Evolutionary conservation across 1,140 invertebrate species (phyloP), one percentile per base, ranked within the genome.

Genomic region (Microplitis mediator): DNA sequence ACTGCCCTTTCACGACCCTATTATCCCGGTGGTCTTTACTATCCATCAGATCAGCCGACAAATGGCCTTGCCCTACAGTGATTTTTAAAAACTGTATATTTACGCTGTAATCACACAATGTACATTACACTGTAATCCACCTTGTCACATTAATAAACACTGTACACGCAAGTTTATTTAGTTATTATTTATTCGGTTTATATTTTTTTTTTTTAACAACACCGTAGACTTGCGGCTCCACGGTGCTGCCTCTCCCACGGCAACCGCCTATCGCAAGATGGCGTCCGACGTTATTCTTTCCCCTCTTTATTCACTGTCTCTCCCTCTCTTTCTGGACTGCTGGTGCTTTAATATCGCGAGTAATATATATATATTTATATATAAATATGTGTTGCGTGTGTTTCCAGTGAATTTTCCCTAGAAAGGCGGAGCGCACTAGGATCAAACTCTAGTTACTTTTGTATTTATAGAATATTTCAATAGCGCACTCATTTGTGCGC

Each of bases 221-320:
- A 61, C 45, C 50, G 67, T 45, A 54, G 23, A 69, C 50, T 23
- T 51, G 68, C 54, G 35, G 62, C 70, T 72, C 63, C 52, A 72
- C 71, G 71, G 65, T 73, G 45, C 39, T 31, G 56, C 51, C 61
- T 32, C 60, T 9, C 36, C 66, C 67, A 71, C 74, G 74, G 77
- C 78, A 81, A 80, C 79, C 80, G 81, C 80, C 79, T 82, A 78
- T 82, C 77, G 76, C 79, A 83, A 83, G 78, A 83, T 81, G 80
- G 81, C 81, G 78, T 75, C 74, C 63, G 74, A 70, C 75, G 67
- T 70, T 58, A 63, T 50, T 68, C 52, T 54, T 54, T 16, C 52
- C 16, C 13, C n/a, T 54, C 71, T 50, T 58, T 67, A 66, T 58
- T 64, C 74, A 67, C 63, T 51, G 51, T 69, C 70, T 52, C 34